Evolutionary conservation across 2,113 vertebrate genomes (phyloP), one percentile per base, ranked within the genome.

Genomic region (Oophaga pumilio): DNA sequence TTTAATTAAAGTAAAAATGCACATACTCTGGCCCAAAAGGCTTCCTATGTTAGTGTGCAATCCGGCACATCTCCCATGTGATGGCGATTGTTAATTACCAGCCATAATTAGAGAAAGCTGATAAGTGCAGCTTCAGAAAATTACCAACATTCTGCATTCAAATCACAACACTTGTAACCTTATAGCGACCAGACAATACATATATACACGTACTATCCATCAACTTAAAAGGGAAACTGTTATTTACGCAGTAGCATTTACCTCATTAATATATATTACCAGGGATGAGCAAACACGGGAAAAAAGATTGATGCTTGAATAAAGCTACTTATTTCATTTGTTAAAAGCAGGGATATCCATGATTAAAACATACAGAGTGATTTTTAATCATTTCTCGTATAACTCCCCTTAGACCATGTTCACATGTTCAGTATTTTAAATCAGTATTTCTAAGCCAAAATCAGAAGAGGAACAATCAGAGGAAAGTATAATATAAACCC

Each of bases 1-100:
- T 56, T 81, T 81, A 87, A 87, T 81, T 81, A 82, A 81, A 81
- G 64, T 5, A 33, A 73, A 82, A 86, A 81, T 73, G 59, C 28
- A 49, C 85, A 73, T 43, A 74, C 50, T n/a, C 33, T 64, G 49
- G 77, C 28, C 85, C 77, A 87, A 59, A 73, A 73, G 64, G 53
- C 62, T 59, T 80, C 22, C 66, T n/a, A 60, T 82, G 52, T 15
- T 60, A 77, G 52, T 81, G 64, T 73, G 64, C 60, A 57, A 74
- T 87, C 28, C 28, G 53, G 78, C 77, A 71, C 20, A 64, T 71
- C 50, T 81, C 85, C 85, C 77, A 57, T 81, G 77, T 73, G 52
- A 69, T 49, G 53, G 26, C 11, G 56, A 60, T 60, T 87, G 57
- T 69, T 80, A 79, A 81, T 73, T 87, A 56, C 26, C 77, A 86